These are phyloP conservation scores for Netelia fuscicornis DNA, from an alignment of 2,888 invertebrate species.

Conservation along the genomic window DNA sequence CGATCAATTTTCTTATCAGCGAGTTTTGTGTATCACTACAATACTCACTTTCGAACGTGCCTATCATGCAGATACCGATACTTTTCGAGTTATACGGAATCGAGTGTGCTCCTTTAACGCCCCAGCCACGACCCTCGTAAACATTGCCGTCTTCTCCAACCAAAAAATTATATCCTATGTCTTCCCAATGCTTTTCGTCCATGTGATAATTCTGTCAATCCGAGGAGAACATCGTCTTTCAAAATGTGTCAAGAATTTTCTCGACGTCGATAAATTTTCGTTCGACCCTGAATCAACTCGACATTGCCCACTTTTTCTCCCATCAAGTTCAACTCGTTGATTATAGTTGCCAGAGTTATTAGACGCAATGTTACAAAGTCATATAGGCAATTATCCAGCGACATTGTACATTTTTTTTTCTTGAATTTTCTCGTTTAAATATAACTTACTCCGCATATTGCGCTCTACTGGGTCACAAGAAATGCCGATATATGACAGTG, in stretches of 20 bases:
- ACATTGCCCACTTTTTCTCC: background rate
- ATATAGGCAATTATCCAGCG: conserved; percentile 36
- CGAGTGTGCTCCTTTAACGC: conserved; percentile 77
- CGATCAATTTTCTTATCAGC: too few relatives aligned
- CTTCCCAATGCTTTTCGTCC: conserved; percentile 75
- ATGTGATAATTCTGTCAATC: conserved; percentile 77
- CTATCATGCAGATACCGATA: conserved; percentile 90
- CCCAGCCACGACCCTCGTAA: conserved; percentile 82
- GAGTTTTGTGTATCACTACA: background rate
- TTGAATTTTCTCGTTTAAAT: conserved; percentile 3
- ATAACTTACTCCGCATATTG: conserved; percentile 1
- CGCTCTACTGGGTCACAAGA: conserved; percentile 42
- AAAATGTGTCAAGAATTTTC: background rate
- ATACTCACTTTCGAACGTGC: conserved; percentile 87
- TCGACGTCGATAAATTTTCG: background rate
- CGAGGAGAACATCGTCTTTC: conserved; percentile 2
- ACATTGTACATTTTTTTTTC: background rate
- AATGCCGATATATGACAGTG: conserved; percentile 13
- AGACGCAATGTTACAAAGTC: conserved; percentile 17
- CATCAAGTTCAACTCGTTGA: background rate
- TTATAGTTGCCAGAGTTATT: conserved; percentile 1
- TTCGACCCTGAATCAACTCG: background rate
- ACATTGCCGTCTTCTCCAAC: conserved; percentile 81
- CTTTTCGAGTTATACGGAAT: conserved; percentile 88
- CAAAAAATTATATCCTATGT: conserved; percentile 81